phyloP scores from a whole-genome alignment of 2,888 invertebrate species.

The Emesis furor region DNA sequence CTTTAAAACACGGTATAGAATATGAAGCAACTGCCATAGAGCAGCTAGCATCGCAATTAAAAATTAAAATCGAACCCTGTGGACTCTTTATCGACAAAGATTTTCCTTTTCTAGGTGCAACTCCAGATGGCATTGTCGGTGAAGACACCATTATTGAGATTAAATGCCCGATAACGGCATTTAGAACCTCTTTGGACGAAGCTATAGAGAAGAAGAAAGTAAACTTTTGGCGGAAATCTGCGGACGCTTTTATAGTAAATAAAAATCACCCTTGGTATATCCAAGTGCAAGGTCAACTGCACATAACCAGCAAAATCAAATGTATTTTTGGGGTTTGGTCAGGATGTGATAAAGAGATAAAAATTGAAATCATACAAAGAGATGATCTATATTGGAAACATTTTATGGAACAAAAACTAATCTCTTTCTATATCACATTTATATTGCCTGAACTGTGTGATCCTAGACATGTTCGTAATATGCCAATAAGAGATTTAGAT shows the following conservation, averaged over 20 bases:
- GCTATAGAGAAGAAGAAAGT: slow-evolving; percentile 48
- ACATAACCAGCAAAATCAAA: slow-evolving; percentile 33
- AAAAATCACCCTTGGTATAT: slow-evolving; percentile 46
- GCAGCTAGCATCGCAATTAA: slow-evolving; percentile 1
- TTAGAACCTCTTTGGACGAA: slow-evolving; percentile 39
- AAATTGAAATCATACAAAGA: slow-evolving; percentile 32
- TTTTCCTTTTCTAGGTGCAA: slow-evolving; percentile 50
- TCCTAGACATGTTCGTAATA: slow-evolving; percentile 35
- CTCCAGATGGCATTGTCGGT: slow-evolving; percentile 62
- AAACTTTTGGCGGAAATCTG: neutral
- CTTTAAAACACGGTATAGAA: too few relatives aligned
- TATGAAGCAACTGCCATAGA: neutral
- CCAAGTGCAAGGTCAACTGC: slow-evolving; percentile 58
- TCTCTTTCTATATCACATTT: slow-evolving; percentile 41
- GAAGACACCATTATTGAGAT: slow-evolving; percentile 64
- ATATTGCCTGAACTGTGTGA: slow-evolving; percentile 52
- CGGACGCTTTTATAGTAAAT: slow-evolving; percentile 24
- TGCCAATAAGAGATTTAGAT: slow-evolving; percentile 33
- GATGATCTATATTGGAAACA: slow-evolving; percentile 52
- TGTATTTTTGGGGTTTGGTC: slow-evolving; percentile 54
- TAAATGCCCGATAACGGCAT: slow-evolving; percentile 59
- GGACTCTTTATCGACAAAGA: too few relatives aligned
- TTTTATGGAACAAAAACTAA: slow-evolving; percentile 43
- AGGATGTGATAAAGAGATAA: slow-evolving; percentile 35
- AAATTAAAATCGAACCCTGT: neutral